Evolutionary conservation across 1,140 invertebrate species (phyloP).

Genomic region (Charaxes varanes): DNA sequence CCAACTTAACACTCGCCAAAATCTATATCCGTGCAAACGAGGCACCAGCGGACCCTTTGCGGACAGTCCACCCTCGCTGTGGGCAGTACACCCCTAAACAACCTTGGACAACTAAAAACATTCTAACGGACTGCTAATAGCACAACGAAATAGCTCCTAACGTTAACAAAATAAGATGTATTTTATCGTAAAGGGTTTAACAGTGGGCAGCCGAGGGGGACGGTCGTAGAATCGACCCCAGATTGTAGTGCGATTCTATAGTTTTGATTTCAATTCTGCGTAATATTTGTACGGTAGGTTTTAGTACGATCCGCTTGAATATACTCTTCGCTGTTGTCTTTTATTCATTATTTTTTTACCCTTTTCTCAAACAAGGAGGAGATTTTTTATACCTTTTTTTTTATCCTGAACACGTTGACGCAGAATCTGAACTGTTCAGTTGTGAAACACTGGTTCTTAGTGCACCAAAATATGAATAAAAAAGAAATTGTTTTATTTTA

Average conservation of each 20-base stretch:
- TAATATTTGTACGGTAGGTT: conserved; percentile 12
- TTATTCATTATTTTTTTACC: no score
- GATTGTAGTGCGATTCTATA: conserved; percentile 51
- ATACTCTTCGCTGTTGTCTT: no score
- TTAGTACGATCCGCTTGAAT: no score
- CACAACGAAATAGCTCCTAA: conserved; percentile 25
- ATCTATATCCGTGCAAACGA: no score
- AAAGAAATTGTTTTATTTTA: no score
- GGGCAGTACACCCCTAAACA: conserved; percentile 63
- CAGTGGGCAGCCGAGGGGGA: conserved; percentile 51
- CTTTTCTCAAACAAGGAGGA: no score
- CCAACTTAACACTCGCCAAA: no score
- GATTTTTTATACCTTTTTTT: no score
- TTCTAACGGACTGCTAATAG: conserved; percentile 26
- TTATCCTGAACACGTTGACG: no score
- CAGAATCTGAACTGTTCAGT: no score
- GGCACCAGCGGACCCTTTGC: conserved; percentile 58
- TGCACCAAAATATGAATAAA: no score
- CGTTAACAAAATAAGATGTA: conserved; percentile 8
- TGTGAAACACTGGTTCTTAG: no score
- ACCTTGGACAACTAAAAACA: conserved; percentile 47
- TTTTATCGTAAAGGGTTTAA: conserved; percentile 17
- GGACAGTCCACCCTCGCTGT: conserved; percentile 59
- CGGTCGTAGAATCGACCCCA: conserved; percentile 47
- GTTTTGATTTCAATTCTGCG: conserved; percentile 59